These are phyloP conservation scores for Trochalopteron elliotii DNA, from an alignment of 2,113 vertebrate genomes.

Conservation along the genomic window DNA sequence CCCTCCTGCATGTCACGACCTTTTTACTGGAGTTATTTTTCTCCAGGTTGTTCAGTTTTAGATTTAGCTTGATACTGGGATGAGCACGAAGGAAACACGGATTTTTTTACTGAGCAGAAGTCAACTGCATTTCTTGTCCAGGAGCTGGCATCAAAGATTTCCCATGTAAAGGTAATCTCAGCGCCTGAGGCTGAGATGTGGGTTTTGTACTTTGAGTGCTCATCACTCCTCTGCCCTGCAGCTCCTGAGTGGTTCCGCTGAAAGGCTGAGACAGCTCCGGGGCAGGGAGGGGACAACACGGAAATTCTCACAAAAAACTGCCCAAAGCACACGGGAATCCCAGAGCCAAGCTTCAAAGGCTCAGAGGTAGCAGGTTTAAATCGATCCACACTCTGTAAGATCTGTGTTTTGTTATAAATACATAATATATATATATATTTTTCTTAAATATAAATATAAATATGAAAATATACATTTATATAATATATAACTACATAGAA, in stretches of 20 bases:
- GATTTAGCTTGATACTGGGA: not conserved
- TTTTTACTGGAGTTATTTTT: not conserved
- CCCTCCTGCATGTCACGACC: not conserved
- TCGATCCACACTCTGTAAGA: rapidly evolving
- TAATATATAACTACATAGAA: no score
- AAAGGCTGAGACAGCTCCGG: not conserved
- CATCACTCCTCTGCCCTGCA: not conserved
- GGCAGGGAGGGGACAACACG: not conserved
- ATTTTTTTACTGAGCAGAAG: not conserved
- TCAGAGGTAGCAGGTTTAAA: not conserved
- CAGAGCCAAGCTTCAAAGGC: not conserved
- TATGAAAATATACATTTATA: no score
- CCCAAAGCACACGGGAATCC: not conserved
- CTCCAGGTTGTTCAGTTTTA: not conserved
- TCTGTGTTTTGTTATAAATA: not conserved
- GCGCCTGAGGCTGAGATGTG: not conserved
- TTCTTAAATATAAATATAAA: no score
- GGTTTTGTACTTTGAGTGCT: not conserved
- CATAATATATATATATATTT: no score
- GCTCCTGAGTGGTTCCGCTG: not conserved
- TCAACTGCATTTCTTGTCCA: not conserved
- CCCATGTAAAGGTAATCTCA: not conserved
- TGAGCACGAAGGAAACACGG: not conserved
- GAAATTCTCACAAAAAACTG: not conserved
- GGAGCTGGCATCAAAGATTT: not conserved